Evolutionary conservation across 2,888 invertebrate genomes (phyloP), one percentile per base, ranked within the genome.

Genomic region (Drosophila nigritarsus): DNA sequence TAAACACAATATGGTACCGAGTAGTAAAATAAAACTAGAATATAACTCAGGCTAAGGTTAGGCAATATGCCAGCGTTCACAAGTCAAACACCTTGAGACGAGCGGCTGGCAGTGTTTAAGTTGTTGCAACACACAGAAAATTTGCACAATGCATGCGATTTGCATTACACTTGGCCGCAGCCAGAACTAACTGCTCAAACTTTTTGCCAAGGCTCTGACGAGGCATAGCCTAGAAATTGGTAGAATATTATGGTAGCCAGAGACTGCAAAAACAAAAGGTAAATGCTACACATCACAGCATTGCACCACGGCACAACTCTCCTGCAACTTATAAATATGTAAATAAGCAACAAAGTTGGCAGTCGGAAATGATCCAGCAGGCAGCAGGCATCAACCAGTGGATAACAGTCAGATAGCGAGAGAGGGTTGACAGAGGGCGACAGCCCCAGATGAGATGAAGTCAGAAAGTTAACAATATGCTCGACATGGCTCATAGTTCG

Each of bases 91-190:
- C 69, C 63, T 42, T 61, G 30, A 13, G 38, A 53, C 3, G 32
- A 27, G 20, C 48, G 18, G 20, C 24, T 24, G 62, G 66, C 42
- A 61, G 65, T 65, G 71, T 71, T 78, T 65, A 78, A 77, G 66
- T 73, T 72, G 78, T 61, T 75, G 80, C 88, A 77, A 66, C 77
- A 59, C 67, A 58, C 55, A 58, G 54, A 74, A 65, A 85, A 78
- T 88, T 85, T 86, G 83, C 89, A 88, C 84, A 89, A 65, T 87
- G 84, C 84, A 79, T 80, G 65, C 71, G 73, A 85, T 89, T 85
- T 84, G 82, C 87, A 84, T 87, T 84, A 65, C 69, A 75, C 75
- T 73, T 60, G 69, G 51, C 32, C 54, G 74, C 67, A 67, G 64
- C 30, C 42, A 42, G 64, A 64, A 54, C 72, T 72, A 62, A 56